Base-by-base conservation (phyloP, 2,888 invertebrate species). In the Orthonevra nobilis region DNA sequence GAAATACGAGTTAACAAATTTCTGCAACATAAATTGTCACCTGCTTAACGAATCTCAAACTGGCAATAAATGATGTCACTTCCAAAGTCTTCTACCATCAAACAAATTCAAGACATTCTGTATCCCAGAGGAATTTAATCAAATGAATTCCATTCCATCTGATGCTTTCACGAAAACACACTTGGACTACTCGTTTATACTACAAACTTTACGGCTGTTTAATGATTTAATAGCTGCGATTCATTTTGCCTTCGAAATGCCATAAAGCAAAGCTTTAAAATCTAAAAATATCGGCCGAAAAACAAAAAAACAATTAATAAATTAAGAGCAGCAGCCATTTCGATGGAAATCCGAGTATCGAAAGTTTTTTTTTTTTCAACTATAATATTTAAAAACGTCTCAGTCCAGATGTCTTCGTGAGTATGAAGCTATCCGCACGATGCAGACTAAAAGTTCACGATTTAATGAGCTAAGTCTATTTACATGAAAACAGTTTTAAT, bases 231-330 rank as follows among this genome's bases (percentile, higher is more conserved):
- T 66, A 46, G 54, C 36, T 20, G 32, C 50, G 9, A 52, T 12
- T 42, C 9, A 1, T 12, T 30, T 38, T 50, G 9, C 30, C 28
- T 23, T 20, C 28, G 12, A 23, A 26, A 7, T 26, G 2, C 3
- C 7, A 50, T 23, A 44, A 44, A 4, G 38, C 23, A 3, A 9
- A 26, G 19, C 28, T 36, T 0, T 26, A 10, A 40, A 15, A 32
- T 64, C 75, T 77, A 77, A 58, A 77, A 69, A 77, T 77, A 77
- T 36, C 28, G 15, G 7, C 9, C 42, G 34, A n/a, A n/a, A n/a
- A n/a, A n/a, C n/a, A n/a, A n/a, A n/a, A n/a, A n/a, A n/a, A n/a
- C n/a, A n/a, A n/a, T n/a, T n/a, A n/a, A n/a, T n/a, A n/a, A n/a
- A n/a, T n/a, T n/a, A n/a, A n/a, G n/a, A n/a, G n/a, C n/a, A n/a